A percentile compares a stretch with the other conserved stretches of the same genome.
phyloP scores from a whole-genome alignment of 2,888 invertebrate species.

The Camponotus fellah region DNA sequence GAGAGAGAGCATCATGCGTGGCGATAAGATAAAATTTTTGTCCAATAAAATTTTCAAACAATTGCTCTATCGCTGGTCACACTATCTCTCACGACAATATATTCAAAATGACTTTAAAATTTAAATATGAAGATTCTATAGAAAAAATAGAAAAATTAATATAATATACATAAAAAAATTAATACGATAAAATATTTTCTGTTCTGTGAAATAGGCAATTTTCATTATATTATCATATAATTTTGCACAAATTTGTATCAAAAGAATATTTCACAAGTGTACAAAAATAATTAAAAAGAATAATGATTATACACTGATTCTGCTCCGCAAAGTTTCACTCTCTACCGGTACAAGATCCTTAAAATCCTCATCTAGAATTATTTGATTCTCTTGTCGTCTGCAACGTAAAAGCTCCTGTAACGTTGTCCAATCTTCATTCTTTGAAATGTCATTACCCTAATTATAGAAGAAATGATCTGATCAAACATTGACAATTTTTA shows the following conservation, averaged over 20 bases:
- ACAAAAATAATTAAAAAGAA: background rate
- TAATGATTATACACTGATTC: background rate
- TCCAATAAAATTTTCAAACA: slow-evolving; percentile 30
- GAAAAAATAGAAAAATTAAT: background rate
- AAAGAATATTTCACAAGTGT: background rate
- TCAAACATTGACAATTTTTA: background rate
- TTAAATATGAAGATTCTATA: background rate
- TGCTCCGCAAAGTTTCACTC: slow-evolving; percentile 39
- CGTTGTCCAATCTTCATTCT: slow-evolving; percentile 55
- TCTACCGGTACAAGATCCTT: slow-evolving; percentile 48
- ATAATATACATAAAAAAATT: background rate
- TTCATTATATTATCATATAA: background rate
- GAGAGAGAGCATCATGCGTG: slow-evolving; percentile 1
- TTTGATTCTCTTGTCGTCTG: slow-evolving; percentile 47
- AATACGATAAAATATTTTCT: background rate
- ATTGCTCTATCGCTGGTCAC: background rate
- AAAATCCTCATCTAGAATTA: background rate
- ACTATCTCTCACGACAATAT: background rate
- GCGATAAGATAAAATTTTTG: slow-evolving; percentile 45
- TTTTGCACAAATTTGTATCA: background rate
- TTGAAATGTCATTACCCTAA: slow-evolving; percentile 67
- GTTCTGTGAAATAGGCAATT: background rate
- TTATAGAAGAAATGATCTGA: background rate
- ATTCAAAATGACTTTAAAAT: background rate
- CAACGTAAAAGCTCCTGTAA: slow-evolving; percentile 60